phyloP scores from a whole-genome alignment of 2,797 vertebrate genomes.

The Arctocebus calabarensis region DNA sequence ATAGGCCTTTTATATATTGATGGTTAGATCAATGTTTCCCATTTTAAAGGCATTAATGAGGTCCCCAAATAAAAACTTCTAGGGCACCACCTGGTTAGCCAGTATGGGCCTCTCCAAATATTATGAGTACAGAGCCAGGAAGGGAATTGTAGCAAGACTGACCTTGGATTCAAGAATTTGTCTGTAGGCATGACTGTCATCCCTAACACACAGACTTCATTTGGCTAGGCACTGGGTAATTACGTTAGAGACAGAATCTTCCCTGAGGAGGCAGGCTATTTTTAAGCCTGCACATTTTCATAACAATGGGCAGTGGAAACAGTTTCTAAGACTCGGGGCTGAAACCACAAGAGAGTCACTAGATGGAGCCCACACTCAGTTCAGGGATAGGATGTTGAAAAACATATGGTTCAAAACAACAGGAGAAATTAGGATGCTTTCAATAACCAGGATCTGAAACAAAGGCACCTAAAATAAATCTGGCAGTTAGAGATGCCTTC shows the following conservation, averaged over 20 bases:
- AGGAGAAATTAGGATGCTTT: neutral
- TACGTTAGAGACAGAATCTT: neutral
- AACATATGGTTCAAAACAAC: neutral
- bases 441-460: neutral
- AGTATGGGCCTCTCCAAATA: neutral
- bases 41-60: neutral
- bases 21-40: neutral
- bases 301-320: neutral
- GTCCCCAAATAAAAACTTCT: neutral
- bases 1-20: neutral
- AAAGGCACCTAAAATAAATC: neutral
- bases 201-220: accelerated
- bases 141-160: neutral
- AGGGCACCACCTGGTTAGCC: neutral
- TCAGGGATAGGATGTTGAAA: slow-evolving; percentile 20
- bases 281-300: slow-evolving; percentile 6
- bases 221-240: neutral
- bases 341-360: slow-evolving; percentile 37
- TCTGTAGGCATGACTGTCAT: neutral
- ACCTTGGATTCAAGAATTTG: neutral
- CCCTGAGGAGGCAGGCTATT: neutral
- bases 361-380: slow-evolving; percentile 62
- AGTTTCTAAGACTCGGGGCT: neutral
- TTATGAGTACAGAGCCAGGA: neutral
- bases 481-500: neutral